Evolutionary conservation across 2,888 invertebrate species (phyloP).

Genomic region (Limnephilus marmoratus): DNA sequence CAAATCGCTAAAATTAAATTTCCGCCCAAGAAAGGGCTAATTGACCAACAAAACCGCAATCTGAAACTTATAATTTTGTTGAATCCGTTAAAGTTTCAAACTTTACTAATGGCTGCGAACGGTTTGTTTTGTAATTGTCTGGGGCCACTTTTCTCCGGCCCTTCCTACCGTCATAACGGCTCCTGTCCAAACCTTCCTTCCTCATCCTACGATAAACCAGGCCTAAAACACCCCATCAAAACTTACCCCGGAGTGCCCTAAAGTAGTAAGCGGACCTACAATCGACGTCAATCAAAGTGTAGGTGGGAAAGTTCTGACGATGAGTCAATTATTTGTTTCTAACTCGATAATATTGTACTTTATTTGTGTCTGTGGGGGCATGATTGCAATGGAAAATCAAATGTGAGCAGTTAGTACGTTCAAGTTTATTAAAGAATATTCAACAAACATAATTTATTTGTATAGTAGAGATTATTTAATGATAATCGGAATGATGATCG

Average conservation of each 20-base stretch:
- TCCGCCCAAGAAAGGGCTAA: neutral
- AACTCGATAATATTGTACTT: neutral
- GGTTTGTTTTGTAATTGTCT: constrained; percentile 2
- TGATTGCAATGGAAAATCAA: too few species aligned
- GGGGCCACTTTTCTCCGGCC: neutral
- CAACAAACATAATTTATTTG: too few species aligned
- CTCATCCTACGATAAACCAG: neutral
- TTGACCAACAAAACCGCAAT: neutral
- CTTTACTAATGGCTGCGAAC: neutral
- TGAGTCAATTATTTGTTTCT: neutral
- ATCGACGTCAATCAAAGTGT: neutral
- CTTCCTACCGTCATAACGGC: neutral
- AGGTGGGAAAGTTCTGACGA: neutral
- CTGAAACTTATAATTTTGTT: neutral
- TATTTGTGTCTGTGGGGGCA: too few species aligned
- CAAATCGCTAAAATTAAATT: neutral
- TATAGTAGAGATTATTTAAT: too few species aligned
- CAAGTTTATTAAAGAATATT: too few species aligned
- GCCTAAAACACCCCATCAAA: neutral
- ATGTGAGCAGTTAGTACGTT: too few species aligned
- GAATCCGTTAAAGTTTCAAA: neutral
- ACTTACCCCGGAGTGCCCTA: neutral
- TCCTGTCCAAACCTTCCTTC: neutral
- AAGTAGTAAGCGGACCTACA: neutral
- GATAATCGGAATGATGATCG: too few species aligned